Base-by-base conservation (phyloP, 2,113 vertebrate genomes). In the Paramormyrops kingsleyae region DNA sequence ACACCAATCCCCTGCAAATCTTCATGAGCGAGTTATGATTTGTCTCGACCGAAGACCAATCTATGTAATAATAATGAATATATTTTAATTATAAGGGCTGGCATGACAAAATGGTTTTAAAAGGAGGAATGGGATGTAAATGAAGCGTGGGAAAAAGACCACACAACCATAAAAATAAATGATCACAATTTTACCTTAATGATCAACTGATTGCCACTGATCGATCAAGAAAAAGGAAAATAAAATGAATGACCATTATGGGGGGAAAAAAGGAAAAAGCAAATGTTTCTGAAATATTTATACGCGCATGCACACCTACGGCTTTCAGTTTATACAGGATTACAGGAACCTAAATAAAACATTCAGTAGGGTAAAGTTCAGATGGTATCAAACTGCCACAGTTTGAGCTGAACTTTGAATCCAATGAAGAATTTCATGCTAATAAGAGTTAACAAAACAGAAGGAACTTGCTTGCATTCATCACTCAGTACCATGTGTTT, bases 131-230 rank as follows among this genome's bases (percentile, higher is more conserved):
- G 35, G 74, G 74, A 19, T 80, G 17, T 42, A 80, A 80, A 80
- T 80, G 74, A 80, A 80, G 13, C 35, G 27, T 52, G n/a, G 50
- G 83, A 24, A 46, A 84, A 70, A 49, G 89, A 87, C 31, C 59
- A 91, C 91, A 91, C 90, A 90, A 49, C 87, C 74, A 93, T 90
- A 93, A 53, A 80, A 44, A 88, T 52, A 93, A 89, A 93, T 89
- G 50, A 92, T 90, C 93, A 91, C 91, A 90, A 90, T 92, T 93
- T 92, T 91, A 91, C 95, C 95, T 96, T 96, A 96, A 95, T 95
- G 93, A 94, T 95, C 94, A 62, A 95, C 93, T 89, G 95, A 92
- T 90, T 95, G 95, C 94, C 95, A 95, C 94, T 96, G 95, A 95
- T 93, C 92, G 92, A 94, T 94, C 89, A 93, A 93, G 47, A 90